Evolutionary conservation across 2,888 invertebrate genomes (phyloP).

Genomic region (Cephus rjabovi): DNA sequence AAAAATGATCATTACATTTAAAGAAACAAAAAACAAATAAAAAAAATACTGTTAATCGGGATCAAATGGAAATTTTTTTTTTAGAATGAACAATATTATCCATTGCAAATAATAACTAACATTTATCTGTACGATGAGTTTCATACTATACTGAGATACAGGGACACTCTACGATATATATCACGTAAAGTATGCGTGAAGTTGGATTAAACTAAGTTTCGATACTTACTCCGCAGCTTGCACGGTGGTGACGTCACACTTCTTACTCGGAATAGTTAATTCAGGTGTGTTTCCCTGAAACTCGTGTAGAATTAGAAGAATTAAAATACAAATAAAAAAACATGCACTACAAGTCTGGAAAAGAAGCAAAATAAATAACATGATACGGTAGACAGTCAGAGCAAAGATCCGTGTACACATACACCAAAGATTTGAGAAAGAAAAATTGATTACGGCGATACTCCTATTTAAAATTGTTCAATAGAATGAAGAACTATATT

Average conservation of each 20-base stretch:
- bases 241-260: conserved; percentile 8
- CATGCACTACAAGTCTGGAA: conserved; percentile 44
- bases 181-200: not conserved
- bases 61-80: not conserved
- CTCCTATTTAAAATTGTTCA: not conserved
- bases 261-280: conserved; percentile 35
- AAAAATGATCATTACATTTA: not conserved
- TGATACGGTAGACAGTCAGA: not conserved
- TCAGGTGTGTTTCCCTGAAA: conserved; percentile 52
- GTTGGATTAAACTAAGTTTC: not conserved
- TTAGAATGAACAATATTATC: no score
- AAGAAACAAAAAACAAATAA: no score
- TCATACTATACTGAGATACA: not conserved
- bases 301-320: conserved; percentile 46
- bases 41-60: no score
- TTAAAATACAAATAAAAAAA: conserved; percentile 34
- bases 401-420: not conserved
- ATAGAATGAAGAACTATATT: not conserved
- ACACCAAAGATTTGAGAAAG: not conserved
- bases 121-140: not conserved
- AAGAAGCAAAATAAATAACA: conserved; percentile 23
- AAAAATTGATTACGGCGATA: not conserved
- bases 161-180: not conserved
- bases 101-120: not conserved
- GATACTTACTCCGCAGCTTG: not conserved